Conservation (phyloP, 2,888 invertebrate genomes). For the Rhopalosiphum nymphaeae region DNA sequence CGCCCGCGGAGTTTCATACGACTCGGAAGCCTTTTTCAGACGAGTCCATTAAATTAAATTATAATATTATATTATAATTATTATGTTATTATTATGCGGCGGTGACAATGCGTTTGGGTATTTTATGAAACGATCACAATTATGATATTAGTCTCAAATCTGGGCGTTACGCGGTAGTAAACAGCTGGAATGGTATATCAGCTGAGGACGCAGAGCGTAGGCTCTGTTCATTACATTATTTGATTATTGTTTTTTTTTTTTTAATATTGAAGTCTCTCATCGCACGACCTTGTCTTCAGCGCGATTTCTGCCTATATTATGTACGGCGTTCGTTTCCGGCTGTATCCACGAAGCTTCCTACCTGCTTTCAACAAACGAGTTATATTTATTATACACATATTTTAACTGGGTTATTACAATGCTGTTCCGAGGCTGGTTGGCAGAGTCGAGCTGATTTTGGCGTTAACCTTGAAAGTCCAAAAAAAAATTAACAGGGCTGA, state of each 20-base stretch:
- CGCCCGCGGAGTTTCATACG: background rate
- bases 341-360: slow-evolving; percentile 35
- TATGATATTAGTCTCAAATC: background rate
- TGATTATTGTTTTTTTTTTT: background rate
- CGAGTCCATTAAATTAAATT: background rate
- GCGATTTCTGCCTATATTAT: background rate
- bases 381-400: background rate
- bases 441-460: slow-evolving; percentile 29
- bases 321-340: slow-evolving; percentile 24
- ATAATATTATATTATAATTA: background rate
- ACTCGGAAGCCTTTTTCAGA: background rate
- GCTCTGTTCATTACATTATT: background rate
- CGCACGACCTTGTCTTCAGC: slow-evolving; percentile 29
- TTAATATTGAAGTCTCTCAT: slow-evolving; percentile 26
- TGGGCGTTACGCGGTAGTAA: background rate
- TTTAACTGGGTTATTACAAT: slow-evolving; percentile 26
- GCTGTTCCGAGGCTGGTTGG: background rate
- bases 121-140: background rate
- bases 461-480: slow-evolving; percentile 22
- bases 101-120: background rate
- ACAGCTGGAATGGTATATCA: background rate
- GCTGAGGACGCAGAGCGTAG: background rate
- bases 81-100: background rate
- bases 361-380: background rate
- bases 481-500: slow-evolving; percentile 33